Percentiles rank a stretch among this genome's conserved stretches.
Evolutionary conservation across 1,140 invertebrate genomes (phyloP).

Genomic region (Lasioglossum albipes): DNA sequence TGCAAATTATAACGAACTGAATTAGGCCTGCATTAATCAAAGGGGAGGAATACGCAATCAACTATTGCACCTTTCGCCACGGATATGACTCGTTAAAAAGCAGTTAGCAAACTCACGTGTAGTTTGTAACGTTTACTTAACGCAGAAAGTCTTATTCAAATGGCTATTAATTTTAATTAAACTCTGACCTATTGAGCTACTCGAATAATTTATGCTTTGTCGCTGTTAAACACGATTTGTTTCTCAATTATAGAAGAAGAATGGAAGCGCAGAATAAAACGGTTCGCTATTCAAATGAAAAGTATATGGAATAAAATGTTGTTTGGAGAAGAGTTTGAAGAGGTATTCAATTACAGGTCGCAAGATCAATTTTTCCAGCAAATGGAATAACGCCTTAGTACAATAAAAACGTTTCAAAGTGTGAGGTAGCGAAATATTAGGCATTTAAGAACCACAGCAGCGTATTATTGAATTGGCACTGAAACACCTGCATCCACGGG

Average conservation of each 20-base stretch:
- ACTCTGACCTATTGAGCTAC: background rate
- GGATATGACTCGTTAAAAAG: slow-evolving; percentile 52
- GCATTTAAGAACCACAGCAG: slow-evolving; percentile 32
- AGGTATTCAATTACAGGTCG: background rate
- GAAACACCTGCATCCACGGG: slow-evolving; percentile 50
- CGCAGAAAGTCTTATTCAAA: background rate
- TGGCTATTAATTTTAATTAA: slow-evolving; percentile 19
- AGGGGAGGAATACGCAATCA: slow-evolving; percentile 5
- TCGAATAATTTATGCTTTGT: background rate
- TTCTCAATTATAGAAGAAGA: no score
- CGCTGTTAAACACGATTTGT: no score
- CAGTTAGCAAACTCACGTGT: slow-evolving; percentile 37
- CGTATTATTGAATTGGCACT: slow-evolving; percentile 43
- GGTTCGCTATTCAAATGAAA: no score
- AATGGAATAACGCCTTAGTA: background rate
- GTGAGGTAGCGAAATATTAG: slow-evolving; percentile 16
- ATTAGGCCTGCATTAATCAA: slow-evolving; percentile 45
- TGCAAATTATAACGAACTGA: background rate
- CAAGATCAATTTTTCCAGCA: background rate
- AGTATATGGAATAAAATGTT: background rate
- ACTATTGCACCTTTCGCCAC: slow-evolving; percentile 35
- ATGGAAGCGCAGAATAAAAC: no score
- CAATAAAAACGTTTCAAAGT: slow-evolving; percentile 30
- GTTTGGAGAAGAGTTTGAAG: background rate
- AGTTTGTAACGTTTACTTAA: slow-evolving; percentile 8